phyloP scores from a whole-genome alignment of 2,113 vertebrate genomes.

The Gallinago undulata region DNA sequence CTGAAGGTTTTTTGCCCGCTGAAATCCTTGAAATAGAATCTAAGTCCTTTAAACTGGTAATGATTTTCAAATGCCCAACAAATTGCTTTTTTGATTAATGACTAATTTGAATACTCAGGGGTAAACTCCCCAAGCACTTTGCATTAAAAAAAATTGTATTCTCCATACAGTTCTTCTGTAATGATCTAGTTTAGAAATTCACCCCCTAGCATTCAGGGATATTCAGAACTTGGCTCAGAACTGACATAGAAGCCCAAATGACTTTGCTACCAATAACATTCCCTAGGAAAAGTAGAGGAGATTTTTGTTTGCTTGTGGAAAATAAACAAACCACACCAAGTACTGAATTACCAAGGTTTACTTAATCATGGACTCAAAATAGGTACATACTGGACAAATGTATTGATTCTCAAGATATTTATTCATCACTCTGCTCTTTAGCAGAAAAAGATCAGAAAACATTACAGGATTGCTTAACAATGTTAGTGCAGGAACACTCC shows the following conservation, averaged over 20 bases:
- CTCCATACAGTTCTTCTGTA: constrained; percentile 3
- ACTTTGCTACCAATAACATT: neutral
- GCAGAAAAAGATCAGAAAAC: neutral
- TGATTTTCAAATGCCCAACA: constrained; percentile 27
- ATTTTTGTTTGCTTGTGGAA: neutral
- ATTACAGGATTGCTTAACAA: neutral
- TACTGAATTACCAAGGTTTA: neutral
- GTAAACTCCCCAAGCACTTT: neutral
- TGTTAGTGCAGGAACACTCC: neutral
- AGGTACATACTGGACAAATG: neutral
- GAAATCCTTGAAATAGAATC: constrained; percentile 43
- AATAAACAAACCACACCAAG: neutral
- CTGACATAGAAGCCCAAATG: neutral
- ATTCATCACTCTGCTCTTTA: neutral
- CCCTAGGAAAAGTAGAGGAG: neutral
- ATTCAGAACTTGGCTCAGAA: constrained; percentile 3
- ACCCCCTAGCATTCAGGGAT: neutral
- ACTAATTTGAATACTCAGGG: constrained; percentile 39
- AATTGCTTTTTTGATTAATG: constrained; percentile 63
- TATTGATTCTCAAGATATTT: constrained; percentile 9
- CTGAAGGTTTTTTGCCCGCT: neutral
- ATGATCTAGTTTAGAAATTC: constrained; percentile 5
- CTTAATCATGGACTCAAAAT: constrained; percentile 10
- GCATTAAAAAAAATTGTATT: neutral
- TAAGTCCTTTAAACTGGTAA: constrained; percentile 27